These are phyloP conservation scores for Chaitophorus viminalis DNA, from an alignment of 2,888 invertebrate genomes.

Conservation along the genomic window DNA sequence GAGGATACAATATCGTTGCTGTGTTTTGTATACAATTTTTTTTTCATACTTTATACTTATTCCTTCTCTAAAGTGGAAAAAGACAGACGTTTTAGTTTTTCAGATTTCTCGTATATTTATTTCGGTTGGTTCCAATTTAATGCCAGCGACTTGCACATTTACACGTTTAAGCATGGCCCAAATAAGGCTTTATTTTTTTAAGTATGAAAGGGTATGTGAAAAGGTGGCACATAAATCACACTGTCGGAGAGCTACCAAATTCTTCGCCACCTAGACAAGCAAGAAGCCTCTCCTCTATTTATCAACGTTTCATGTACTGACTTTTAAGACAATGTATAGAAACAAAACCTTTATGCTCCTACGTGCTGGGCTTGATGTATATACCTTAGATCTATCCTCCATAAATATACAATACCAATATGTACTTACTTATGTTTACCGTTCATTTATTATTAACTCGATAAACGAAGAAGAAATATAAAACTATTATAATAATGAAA, in stretches of 20 bases:
- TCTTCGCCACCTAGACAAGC: slow-evolving; percentile 55
- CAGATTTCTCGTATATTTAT: slow-evolving; percentile 48
- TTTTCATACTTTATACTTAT: background rate
- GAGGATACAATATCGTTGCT: slow-evolving; percentile 19
- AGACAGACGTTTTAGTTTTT: slow-evolving; percentile 48
- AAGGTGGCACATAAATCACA: slow-evolving; percentile 53
- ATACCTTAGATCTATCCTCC: slow-evolving; percentile 2
- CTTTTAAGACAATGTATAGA: slow-evolving; percentile 57
- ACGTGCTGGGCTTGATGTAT: slow-evolving; percentile 10
- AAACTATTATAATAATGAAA: background rate
- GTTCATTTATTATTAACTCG: slow-evolving; percentile 8
- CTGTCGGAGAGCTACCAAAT: slow-evolving; percentile 28
- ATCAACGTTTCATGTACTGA: slow-evolving; percentile 59
- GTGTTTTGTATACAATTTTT: slow-evolving; percentile 43
- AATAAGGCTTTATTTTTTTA: slow-evolving; percentile 30
- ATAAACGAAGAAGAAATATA: background rate
- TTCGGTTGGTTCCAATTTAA: slow-evolving; percentile 44
- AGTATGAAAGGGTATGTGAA: slow-evolving; percentile 33
- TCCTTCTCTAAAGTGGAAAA: slow-evolving; percentile 29
- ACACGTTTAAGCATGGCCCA: slow-evolving; percentile 23
- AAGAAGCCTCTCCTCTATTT: slow-evolving; percentile 51
- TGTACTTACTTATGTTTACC: background rate
- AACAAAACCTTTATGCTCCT: slow-evolving; percentile 36
- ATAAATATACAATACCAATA: slow-evolving; percentile 15
- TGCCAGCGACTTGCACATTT: slow-evolving; percentile 34